Evolutionary conservation across 2,797 vertebrate genomes (phyloP).

Genomic region (Chelonia mydas): DNA sequence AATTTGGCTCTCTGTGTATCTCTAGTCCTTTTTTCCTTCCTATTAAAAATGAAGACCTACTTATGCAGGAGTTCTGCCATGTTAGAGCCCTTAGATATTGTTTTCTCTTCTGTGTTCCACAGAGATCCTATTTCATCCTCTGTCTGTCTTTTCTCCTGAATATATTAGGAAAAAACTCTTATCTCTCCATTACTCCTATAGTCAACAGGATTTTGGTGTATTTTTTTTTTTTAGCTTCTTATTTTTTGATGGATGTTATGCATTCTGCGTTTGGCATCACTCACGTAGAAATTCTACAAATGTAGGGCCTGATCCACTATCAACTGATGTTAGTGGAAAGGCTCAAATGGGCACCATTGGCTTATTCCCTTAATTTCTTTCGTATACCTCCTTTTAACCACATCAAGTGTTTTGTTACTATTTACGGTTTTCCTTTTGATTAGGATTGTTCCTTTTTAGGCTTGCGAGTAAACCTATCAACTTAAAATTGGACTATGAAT

Average conservation of each 20-base stretch:
- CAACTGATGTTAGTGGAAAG: not conserved
- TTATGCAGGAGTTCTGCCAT: conserved; percentile 52
- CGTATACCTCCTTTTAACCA: not conserved
- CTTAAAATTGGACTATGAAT: fast-evolving
- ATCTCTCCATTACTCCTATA: conserved; percentile 33
- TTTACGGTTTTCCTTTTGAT: not conserved
- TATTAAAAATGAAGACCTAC: conserved; percentile 39
- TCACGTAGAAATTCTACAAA: not conserved
- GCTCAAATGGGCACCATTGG: not conserved
- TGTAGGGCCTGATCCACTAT: not conserved
- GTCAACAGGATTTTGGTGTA: conserved; percentile 29
- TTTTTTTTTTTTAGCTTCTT: conserved; percentile 5
- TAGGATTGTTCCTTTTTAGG: not conserved
- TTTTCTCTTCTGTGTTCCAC: conserved; percentile 4
- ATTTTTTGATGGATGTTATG: not conserved
- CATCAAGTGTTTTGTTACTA: not conserved
- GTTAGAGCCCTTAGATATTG: not conserved
- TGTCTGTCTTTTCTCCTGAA: conserved; percentile 27
- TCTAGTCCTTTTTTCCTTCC: conserved; percentile 49
- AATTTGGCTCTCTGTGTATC: conserved; percentile 6
- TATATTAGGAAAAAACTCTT: not conserved
- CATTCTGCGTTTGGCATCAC: not conserved
- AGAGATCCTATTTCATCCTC: conserved; percentile 1
- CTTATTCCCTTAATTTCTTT: not conserved
- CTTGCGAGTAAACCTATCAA: not conserved